Conservation (phyloP, 2,797 vertebrate genomes). For the Ctenochaetus hawaiiensis region DNA sequence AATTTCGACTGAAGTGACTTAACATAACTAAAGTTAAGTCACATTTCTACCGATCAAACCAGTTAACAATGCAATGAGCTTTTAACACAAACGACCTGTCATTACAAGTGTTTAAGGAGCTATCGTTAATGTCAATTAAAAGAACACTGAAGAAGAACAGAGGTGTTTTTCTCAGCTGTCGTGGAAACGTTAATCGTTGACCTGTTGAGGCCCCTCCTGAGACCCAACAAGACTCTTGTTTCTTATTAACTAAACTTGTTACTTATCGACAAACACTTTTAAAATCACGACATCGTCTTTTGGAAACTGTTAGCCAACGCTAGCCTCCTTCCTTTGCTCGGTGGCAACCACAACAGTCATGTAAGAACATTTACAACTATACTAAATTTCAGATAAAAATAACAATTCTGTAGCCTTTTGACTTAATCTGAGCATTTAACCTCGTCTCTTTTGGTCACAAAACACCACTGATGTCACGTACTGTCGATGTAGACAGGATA, state of each 20-base stretch:
- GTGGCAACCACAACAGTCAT: background rate
- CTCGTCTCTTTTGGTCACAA: slow-evolving; percentile 32
- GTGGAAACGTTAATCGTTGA: background rate
- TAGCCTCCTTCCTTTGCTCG: slow-evolving; percentile 25
- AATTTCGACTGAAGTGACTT: background rate
- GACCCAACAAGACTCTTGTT: background rate
- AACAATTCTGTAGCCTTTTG: rapidly evolving
- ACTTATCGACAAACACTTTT: background rate
- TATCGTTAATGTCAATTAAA: background rate
- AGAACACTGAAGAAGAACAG: background rate
- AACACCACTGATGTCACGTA: background rate
- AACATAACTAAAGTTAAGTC: no score
- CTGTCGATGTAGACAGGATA: rapidly evolving
- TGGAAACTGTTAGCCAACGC: slow-evolving; percentile 22
- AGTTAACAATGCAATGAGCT: background rate
- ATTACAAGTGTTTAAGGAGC: background rate
- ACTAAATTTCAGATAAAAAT: background rate
- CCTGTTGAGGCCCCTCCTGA: background rate
- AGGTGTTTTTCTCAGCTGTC: background rate
- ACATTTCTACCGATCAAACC: background rate
- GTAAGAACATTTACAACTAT: no score
- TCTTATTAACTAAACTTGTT: background rate
- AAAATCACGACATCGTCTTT: background rate
- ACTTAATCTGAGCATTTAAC: background rate
- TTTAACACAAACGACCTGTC: background rate